Evolutionary conservation across 2,113 vertebrate genomes (phyloP).

Genomic region (Myiagra hebetior): DNA sequence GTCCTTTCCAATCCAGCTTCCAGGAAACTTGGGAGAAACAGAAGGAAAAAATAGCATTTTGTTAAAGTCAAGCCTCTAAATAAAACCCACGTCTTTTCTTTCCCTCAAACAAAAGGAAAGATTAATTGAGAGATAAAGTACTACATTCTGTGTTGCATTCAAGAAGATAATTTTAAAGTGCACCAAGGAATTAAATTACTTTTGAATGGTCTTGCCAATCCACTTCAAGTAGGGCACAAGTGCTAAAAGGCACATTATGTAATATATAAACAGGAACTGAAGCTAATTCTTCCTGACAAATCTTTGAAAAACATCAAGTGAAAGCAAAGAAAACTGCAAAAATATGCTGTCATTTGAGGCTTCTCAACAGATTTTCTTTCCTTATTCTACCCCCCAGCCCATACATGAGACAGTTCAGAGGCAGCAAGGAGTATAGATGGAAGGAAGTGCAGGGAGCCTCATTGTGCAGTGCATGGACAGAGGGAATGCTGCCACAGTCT

Average conservation of each 20-base stretch:
- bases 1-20: not conserved
- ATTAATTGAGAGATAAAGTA: not conserved
- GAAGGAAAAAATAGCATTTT: not conserved
- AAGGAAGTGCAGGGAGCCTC: not conserved
- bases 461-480: not conserved
- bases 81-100: not conserved
- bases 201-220: not conserved
- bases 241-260: not conserved
- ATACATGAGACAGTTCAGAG: not conserved
- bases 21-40: not conserved
- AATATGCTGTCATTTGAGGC: not conserved
- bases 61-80: not conserved
- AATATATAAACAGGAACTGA: not conserved
- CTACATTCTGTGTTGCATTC: not conserved
- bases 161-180: not conserved
- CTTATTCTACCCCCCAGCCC: not conserved
- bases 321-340: not conserved
- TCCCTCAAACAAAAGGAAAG: not conserved
- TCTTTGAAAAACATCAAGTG: not conserved
- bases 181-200: not conserved
- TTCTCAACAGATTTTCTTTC: not conserved
- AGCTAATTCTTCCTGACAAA: not conserved
- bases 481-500: not conserved
- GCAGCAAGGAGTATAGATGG: not conserved
- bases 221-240: not conserved